Percentiles rank a stretch among this genome's conserved stretches.
Conservation (phyloP, 2,888 invertebrate genomes). For the Villa cingulata region DNA sequence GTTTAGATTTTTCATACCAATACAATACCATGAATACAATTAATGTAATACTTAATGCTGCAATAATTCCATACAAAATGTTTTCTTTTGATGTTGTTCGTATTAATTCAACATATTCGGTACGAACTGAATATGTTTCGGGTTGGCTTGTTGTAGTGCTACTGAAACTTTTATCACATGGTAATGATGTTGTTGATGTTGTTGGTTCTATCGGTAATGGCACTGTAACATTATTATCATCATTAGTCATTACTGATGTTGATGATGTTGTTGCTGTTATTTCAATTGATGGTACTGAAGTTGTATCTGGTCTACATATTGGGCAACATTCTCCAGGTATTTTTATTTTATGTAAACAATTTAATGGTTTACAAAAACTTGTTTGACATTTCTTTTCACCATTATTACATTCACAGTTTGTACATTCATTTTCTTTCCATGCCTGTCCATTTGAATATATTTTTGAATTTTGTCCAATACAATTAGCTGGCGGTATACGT, state of each 20-base stretch:
- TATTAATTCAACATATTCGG: slow-evolving; percentile 24
- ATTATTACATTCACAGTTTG: slow-evolving; percentile 14
- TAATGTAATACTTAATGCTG: slow-evolving; percentile 17
- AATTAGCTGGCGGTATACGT: slow-evolving; percentile 21
- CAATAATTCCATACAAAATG: slow-evolving; percentile 16
- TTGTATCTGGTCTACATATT: slow-evolving; percentile 17
- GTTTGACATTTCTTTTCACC: slow-evolving; percentile 18
- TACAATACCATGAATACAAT: slow-evolving; percentile 17
- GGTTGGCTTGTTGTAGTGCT: slow-evolving; percentile 4
- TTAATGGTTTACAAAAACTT: slow-evolving; percentile 17
- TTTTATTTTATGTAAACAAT: slow-evolving; percentile 22
- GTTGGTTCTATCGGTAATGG: background rate
- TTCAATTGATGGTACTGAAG: background rate
- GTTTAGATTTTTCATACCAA: slow-evolving; percentile 24
- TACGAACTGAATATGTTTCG: slow-evolving; percentile 17
- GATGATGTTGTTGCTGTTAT: slow-evolving; percentile 6
- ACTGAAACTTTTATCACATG: slow-evolving; percentile 4
- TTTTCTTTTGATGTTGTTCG: slow-evolving; percentile 12
- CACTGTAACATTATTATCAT: too few species aligned
- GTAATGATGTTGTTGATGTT: background rate
- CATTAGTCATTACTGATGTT: background rate
- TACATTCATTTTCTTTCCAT: slow-evolving; percentile 15
- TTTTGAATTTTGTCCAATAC: slow-evolving; percentile 25
- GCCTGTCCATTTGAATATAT: slow-evolving; percentile 28
- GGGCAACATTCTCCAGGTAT: slow-evolving; percentile 25